Conservation (phyloP, 2,888 invertebrate species). For the Amphipoea lucens region DNA sequence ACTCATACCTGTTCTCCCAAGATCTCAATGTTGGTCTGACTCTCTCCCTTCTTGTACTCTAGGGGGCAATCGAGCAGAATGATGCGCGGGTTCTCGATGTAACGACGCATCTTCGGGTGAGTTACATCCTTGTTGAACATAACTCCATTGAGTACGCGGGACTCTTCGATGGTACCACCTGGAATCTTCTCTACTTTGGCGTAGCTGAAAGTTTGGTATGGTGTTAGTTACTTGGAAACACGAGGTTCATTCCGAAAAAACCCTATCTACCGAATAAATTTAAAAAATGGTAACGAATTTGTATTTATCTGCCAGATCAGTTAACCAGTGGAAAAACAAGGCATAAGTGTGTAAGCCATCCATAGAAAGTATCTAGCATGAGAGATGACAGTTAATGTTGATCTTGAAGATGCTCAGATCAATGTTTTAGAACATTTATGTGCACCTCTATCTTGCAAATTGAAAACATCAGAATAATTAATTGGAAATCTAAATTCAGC, state of each 20-base stretch:
- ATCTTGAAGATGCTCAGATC: background rate
- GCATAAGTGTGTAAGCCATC: background rate
- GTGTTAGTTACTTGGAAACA: background rate
- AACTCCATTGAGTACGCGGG: conserved; percentile 97
- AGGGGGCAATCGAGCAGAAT: conserved; percentile 98
- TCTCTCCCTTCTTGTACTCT: conserved; percentile 99
- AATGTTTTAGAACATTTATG: background rate
- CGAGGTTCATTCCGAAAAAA: background rate
- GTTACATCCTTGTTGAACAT: conserved; percentile 99
- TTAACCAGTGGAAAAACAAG: background rate
- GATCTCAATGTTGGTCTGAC: conserved; percentile 99
- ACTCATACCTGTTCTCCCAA: conserved; percentile 93
- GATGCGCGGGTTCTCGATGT: conserved; percentile 98
- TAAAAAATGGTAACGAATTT: background rate
- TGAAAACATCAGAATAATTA: background rate
- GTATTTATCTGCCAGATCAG: background rate
- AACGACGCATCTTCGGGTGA: conserved; percentile 98
- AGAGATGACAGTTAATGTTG: background rate
- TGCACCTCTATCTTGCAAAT: background rate
- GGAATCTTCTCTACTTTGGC: conserved; percentile 98
- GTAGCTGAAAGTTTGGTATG: conserved; percentile 89
- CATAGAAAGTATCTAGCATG: background rate
- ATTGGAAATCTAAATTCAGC: background rate
- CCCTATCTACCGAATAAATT: background rate
- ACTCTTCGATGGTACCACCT: conserved; percentile 98